phyloP scores from a whole-genome alignment of 1,140 invertebrate genomes.

The Gryon sp. region DNA sequence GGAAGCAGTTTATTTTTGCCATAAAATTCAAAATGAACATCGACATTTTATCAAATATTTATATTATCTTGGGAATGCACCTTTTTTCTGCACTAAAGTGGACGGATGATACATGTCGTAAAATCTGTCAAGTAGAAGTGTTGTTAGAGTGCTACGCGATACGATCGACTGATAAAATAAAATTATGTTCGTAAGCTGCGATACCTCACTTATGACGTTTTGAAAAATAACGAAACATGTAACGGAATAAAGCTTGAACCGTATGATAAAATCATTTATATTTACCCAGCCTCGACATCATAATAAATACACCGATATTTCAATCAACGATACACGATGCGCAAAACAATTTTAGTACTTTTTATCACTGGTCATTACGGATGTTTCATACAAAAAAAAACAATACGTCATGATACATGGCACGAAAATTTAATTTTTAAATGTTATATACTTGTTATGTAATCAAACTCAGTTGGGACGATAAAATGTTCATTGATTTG shows the following conservation, averaged over 20 bases:
- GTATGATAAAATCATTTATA: conserved; percentile 18
- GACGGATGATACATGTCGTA: conserved; percentile 8
- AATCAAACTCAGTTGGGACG: too few relatives aligned
- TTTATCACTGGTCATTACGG: conserved; percentile 3
- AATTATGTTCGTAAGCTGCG: conserved; percentile 1
- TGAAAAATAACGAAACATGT: conserved; percentile 39
- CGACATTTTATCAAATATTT: conserved; percentile 12
- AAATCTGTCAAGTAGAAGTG: conserved; percentile 14
- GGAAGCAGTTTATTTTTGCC: too few relatives aligned
- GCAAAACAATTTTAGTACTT: conserved; percentile 2
- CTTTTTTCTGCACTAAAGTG: conserved; percentile 1
- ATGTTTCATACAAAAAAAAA: background rate
- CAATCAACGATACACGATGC: conserved; percentile 12
- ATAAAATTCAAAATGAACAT: background rate
- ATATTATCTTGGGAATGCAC: conserved; percentile 1
- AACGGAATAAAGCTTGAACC: conserved; percentile 11
- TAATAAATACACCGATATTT: conserved; percentile 21
- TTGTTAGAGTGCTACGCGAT: conserved; percentile 13
- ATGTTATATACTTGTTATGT: too few relatives aligned
- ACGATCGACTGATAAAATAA: conserved; percentile 40
- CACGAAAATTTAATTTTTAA: too few relatives aligned
- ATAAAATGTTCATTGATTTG: too few relatives aligned
- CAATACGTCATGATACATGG: too few relatives aligned
- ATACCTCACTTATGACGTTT: conserved; percentile 29
- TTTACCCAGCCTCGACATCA: conserved; percentile 11